Percentiles rank a stretch among this genome's conserved stretches.
phyloP scores from a whole-genome alignment of 2,888 invertebrate genomes.

The Luperina testacea region DNA sequence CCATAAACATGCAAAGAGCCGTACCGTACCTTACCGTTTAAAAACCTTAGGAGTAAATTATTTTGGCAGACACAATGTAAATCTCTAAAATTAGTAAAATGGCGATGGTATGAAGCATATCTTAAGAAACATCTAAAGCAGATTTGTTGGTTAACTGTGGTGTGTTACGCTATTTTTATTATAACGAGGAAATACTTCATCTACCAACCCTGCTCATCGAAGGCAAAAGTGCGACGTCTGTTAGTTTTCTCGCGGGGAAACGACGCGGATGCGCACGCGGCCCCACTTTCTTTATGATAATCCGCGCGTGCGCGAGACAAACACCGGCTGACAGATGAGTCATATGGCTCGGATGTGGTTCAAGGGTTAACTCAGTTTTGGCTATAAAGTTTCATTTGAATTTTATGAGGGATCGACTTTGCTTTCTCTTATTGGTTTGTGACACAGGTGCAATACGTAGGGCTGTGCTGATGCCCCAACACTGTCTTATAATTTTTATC shows the following conservation, averaged over 20 bases:
- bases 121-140: not conserved
- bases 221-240: slow-evolving; percentile 68
- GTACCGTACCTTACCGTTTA: not conserved
- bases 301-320: slow-evolving; percentile 55
- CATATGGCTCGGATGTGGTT: slow-evolving; percentile 33
- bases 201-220: slow-evolving; percentile 44
- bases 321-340: slow-evolving; percentile 34
- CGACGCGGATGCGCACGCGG: slow-evolving; percentile 62
- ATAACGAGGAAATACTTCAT: not conserved
- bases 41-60: not conserved
- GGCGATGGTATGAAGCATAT: not conserved
- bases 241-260: slow-evolving; percentile 62
- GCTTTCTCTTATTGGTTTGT: slow-evolving; percentile 27
- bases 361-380: slow-evolving; percentile 49
- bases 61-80: not conserved
- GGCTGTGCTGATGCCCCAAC: not conserved
- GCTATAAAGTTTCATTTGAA: slow-evolving; percentile 16
- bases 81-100: not conserved
- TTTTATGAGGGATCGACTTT: slow-evolving; percentile 7
- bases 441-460: not conserved
- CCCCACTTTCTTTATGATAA: slow-evolving; percentile 85
- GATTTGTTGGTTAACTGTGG: not conserved
- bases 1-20: not conserved
- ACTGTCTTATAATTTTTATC: not conserved
- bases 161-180: no score